Conservation (phyloP, 2,113 vertebrate genomes). For the Pollimyrus isidori region DNA sequence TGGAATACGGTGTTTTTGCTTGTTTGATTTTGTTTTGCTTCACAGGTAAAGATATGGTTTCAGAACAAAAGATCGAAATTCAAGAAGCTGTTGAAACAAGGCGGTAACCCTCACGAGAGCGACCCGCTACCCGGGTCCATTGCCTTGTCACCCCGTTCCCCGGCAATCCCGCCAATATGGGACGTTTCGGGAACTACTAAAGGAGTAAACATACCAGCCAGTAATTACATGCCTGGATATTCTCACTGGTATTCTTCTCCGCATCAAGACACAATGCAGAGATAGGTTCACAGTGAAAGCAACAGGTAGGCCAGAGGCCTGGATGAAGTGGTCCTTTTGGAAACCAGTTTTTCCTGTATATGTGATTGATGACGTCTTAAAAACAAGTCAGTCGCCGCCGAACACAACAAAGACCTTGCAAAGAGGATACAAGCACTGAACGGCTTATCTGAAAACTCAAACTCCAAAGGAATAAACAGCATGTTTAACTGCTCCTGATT, state of each 20-base stretch:
- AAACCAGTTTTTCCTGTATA: slow-evolving; percentile 47
- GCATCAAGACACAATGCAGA: slow-evolving; percentile 98
- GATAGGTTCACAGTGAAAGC: slow-evolving; percentile 59
- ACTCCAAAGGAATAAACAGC: slow-evolving; percentile 47
- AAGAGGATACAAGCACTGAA: slow-evolving; percentile 11
- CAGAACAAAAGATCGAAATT: slow-evolving; percentile 99
- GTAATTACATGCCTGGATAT: slow-evolving; percentile 97
- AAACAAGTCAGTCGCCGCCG: slow-evolving; percentile 40
- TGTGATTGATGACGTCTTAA: slow-evolving; percentile 46
- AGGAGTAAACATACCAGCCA: slow-evolving; percentile 95
- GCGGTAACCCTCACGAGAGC: slow-evolving; percentile 85
- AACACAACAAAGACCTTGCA: slow-evolving; percentile 26
- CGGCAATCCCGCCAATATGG: slow-evolving; percentile 93
- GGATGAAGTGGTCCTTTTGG: slow-evolving; percentile 38
- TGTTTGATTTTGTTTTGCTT: slow-evolving; percentile 23
- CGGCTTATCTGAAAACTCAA: slow-evolving; percentile 41
- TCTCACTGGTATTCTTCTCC: slow-evolving; percentile 98
- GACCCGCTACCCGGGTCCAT: slow-evolving; percentile 86
- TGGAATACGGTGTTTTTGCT: not conserved
- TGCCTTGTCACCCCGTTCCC: slow-evolving; percentile 87
- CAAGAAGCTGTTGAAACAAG: slow-evolving; percentile 97
- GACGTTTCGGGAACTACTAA: slow-evolving; percentile 94
- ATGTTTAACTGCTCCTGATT: slow-evolving; percentile 37
- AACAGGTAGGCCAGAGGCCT: slow-evolving; percentile 40
- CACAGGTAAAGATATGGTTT: slow-evolving; percentile 99